A percentile compares a stretch with the other conserved stretches of the same genome.
Conservation (phyloP, 35 echinoderm and acorn worm species). For the Holothuria glaberrima region DNA sequence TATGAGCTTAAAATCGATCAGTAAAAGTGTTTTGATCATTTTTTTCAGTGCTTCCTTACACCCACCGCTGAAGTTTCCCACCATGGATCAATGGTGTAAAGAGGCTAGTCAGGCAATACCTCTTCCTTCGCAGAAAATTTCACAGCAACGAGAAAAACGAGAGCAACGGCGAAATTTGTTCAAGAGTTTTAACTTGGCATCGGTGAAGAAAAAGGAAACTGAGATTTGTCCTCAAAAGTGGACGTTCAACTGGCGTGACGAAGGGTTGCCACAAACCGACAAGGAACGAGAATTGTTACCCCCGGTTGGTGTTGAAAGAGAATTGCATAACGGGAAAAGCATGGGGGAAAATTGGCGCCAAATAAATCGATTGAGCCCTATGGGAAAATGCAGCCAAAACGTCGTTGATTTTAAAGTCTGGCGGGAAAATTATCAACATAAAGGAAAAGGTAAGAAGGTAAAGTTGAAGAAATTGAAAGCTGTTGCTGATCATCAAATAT, state of each 20-base stretch:
- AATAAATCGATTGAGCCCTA: too few relatives aligned
- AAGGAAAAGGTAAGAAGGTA: too few relatives aligned
- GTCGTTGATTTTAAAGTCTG: too few relatives aligned
- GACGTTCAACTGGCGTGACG: too few relatives aligned
- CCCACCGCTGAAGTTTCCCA: background rate
- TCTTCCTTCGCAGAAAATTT: background rate
- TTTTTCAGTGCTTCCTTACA: constrained; percentile 20
- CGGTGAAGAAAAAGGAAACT: background rate
- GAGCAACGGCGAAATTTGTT: constrained; percentile 1
- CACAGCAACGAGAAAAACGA: background rate
- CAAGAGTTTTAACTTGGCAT: constrained; percentile 15
- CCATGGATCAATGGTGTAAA: background rate
- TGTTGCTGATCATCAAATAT: too few relatives aligned
- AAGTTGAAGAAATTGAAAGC: too few relatives aligned
- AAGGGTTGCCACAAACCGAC: too few relatives aligned
- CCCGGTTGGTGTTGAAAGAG: background rate
- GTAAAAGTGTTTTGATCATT: background rate
- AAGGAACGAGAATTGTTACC: background rate
- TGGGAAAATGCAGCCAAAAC: too few relatives aligned
- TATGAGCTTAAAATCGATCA: too few relatives aligned
- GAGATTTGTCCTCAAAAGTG: background rate
- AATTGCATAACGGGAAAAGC: background rate
- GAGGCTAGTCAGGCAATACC: background rate
- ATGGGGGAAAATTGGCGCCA: too few relatives aligned
- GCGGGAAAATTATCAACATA: too few relatives aligned